These are phyloP conservation scores for Trypoxylon attenuatum DNA, from an alignment of 2,888 invertebrate species.

Conservation along the genomic window DNA sequence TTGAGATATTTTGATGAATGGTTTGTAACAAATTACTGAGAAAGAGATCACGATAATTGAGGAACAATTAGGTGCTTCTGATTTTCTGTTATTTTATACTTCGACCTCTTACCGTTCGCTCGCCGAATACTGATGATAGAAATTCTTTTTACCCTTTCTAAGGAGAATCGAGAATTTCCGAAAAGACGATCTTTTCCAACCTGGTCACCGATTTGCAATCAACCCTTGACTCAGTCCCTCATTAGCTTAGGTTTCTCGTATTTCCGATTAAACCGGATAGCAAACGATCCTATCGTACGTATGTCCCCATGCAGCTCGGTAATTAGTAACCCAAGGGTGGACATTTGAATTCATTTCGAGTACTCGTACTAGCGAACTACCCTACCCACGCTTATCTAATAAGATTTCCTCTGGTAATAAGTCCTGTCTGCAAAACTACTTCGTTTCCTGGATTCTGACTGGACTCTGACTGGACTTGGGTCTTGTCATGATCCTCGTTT, in stretches of 20 bases:
- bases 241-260: conserved; percentile 66
- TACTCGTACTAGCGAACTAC: conserved; percentile 12
- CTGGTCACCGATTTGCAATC: conserved; percentile 42
- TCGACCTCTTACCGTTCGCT: no score
- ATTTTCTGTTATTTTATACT: no score
- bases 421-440: conserved; percentile 6
- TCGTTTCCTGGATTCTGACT: conserved; percentile 40
- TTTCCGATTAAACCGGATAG: conserved; percentile 57
- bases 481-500: no score
- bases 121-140: no score
- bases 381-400: conserved; percentile 9
- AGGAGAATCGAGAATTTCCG: no score
- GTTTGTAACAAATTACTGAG: no score
- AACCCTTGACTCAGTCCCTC: conserved; percentile 52
- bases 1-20: no score
- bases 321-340: conserved; percentile 44
- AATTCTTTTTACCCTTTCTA: no score
- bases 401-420: neutral
- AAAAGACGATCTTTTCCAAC: no score
- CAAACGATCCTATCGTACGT: conserved; percentile 42
- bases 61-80: no score
- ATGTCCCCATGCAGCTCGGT: conserved; percentile 24
- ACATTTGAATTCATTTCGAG: conserved; percentile 44
- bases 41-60: no score
- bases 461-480: no score